Evolutionary conservation across 2,888 invertebrate genomes (phyloP), one percentile per base, ranked within the genome.

Genomic region (Eurytoma adleriae): DNA sequence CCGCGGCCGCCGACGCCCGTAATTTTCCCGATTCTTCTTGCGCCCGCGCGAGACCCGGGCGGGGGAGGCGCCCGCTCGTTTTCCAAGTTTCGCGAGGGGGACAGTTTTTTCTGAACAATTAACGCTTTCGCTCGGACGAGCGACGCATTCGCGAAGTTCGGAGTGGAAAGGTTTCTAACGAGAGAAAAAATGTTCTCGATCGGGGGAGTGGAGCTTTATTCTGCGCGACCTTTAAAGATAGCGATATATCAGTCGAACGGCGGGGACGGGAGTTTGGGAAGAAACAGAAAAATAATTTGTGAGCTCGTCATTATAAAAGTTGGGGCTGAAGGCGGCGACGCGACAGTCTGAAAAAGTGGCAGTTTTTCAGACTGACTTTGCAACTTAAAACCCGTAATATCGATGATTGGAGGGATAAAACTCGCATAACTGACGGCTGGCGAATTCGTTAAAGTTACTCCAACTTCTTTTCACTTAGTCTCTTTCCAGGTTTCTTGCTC

Each of bases 271-370:
- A 59, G 59, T 10, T 40, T 40, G 40, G 40, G 64, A 18, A 68
- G 27, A 40, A 64, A 57, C 14, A 48, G 13, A 57, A 68, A 68
- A 68, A 75, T 75, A 61, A 68, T 68, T 30, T 61, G 59, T 59
- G 40, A 75, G 75, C 18, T 52, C 75, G 59, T 68, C 75, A 59
- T 75, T 75, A 75, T 75, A 68, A 75, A 75, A 75, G 20, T 75
- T 73, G 20, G 40, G 50, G 18, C 40, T 7, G 48, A 24, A 73
- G 30, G 30, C 64, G 20, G 64, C 73, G 48, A 3, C 24, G 62
- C 72, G 72, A 73, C 62, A 54, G 54, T 20, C 13, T 54, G 52
- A 74, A 66, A 75, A 68, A 59, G 62, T 72, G 50, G 62, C 61
- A 72, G 27, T 72, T 72, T 72, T 72, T 30, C 30, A 30, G 30